phyloP scores from a whole-genome alignment of 2,888 invertebrate species.

The Euphydryas editha region DNA sequence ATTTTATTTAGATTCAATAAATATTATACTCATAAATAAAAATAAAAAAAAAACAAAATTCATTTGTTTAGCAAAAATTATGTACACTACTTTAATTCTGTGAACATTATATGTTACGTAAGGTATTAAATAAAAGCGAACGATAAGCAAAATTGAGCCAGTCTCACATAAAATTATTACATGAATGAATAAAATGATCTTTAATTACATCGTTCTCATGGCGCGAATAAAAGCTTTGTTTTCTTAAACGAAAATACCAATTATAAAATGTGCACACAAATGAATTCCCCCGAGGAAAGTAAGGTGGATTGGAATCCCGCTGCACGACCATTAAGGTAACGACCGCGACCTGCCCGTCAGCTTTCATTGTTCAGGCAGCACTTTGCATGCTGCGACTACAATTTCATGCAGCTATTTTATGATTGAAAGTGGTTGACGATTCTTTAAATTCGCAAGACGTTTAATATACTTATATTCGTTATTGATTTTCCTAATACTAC shows the following conservation, averaged over 20 bases:
- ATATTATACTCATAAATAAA: constrained; percentile 3
- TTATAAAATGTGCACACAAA: constrained; percentile 48
- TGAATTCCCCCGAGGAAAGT: constrained; percentile 69
- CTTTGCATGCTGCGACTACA: constrained; percentile 63
- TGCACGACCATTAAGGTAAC: constrained; percentile 62
- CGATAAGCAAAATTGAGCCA: constrained; percentile 26
- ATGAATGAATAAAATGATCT: constrained; percentile 38
- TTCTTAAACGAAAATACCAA: constrained; percentile 42
- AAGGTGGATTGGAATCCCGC: constrained; percentile 60
- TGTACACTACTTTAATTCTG: constrained; percentile 13
- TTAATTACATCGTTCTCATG: constrained; percentile 39
- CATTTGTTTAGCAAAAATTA: constrained; percentile 7
- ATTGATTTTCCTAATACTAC: not conserved
- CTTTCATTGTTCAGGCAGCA: constrained; percentile 70
- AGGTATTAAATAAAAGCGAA: constrained; percentile 27
- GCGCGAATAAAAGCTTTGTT: constrained; percentile 40
- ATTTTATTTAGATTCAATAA: not conserved
- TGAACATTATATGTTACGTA: constrained; percentile 42
- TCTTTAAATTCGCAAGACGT: constrained; percentile 39
- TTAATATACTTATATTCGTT: constrained; percentile 25
- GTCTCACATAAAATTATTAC: constrained; percentile 34
- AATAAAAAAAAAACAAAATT: constrained; percentile 13
- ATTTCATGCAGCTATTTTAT: constrained; percentile 55
- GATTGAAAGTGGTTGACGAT: constrained; percentile 55
- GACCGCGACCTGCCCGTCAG: constrained; percentile 66